A percentile compares a stretch with the other conserved stretches of the same genome.
These are phyloP conservation scores for Trimorus sp. DNA, from an alignment of 2,888 invertebrate species.

Conservation along the genomic window DNA sequence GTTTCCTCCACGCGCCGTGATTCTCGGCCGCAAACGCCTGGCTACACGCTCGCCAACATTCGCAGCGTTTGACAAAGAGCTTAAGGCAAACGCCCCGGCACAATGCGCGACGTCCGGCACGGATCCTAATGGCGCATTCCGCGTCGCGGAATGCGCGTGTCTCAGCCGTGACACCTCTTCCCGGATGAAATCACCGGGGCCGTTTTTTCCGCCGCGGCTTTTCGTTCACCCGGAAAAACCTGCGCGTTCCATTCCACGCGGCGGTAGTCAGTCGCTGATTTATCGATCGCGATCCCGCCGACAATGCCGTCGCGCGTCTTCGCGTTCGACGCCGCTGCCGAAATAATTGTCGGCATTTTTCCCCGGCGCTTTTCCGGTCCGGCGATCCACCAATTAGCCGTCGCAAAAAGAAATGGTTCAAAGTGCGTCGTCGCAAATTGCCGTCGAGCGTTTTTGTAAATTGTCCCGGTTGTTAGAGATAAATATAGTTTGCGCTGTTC, in stretches of 20 bases:
- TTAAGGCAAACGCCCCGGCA: conserved; percentile 74
- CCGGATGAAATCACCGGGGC: background rate
- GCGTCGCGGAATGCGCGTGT: conserved; percentile 21
- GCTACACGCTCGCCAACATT: conserved; percentile 79
- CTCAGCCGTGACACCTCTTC: conserved; percentile 35
- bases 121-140: conserved; percentile 53
- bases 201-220: too few species aligned
- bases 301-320: background rate
- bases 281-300: too few species aligned
- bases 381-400: conserved; percentile 42
- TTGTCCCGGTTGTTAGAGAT: conserved; percentile 61
- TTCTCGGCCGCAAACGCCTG: conserved; percentile 74
- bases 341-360: background rate
- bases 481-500: conserved; percentile 61
- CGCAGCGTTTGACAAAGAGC: conserved; percentile 77
- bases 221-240: too few species aligned
- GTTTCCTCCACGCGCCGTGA: conserved; percentile 69
- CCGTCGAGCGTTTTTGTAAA: conserved; percentile 57
- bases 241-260: too few species aligned
- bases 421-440: conserved; percentile 50
- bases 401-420: conserved; percentile 48
- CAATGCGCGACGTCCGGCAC: conserved; percentile 56
- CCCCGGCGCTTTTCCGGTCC: conserved; percentile 13
- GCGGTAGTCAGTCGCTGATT: too few species aligned
- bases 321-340: too few species aligned